These are phyloP conservation scores for Burhinus oedicnemus DNA, from an alignment of 2,113 vertebrate genomes.

Conservation along the genomic window DNA sequence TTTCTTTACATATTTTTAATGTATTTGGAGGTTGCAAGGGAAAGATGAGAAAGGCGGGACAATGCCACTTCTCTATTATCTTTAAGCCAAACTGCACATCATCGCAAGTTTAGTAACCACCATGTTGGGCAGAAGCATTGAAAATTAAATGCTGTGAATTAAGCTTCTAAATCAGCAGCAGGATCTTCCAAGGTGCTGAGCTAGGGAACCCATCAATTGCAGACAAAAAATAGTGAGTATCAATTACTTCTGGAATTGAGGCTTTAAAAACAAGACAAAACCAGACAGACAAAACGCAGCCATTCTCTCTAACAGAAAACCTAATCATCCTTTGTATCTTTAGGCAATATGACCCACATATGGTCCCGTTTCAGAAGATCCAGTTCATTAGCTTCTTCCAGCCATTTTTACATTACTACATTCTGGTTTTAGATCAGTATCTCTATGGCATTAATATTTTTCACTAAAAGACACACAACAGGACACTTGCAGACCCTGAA, in stretches of 20 bases:
- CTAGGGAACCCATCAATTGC: background rate
- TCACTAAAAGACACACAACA: background rate
- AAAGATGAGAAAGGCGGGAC: background rate
- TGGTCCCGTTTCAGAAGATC: background rate
- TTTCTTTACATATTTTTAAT: background rate
- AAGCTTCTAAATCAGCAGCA: background rate
- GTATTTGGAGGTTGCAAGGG: background rate
- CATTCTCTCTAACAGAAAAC: background rate
- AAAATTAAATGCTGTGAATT: background rate
- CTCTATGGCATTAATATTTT: background rate
- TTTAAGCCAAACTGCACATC: background rate
- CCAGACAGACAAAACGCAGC: background rate
- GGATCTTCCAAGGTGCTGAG: background rate
- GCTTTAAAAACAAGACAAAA: background rate
- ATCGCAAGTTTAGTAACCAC: background rate
- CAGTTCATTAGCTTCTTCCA: background rate
- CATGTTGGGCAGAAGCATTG: background rate
- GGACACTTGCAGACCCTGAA: background rate
- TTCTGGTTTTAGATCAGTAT: background rate
- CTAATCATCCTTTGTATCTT: background rate
- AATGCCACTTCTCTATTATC: background rate
- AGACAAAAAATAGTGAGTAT: background rate
- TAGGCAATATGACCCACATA: rapidly evolving
- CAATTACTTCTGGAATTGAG: background rate
- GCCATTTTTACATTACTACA: background rate